Evolutionary conservation across 2,888 invertebrate species (phyloP).

Genomic region (Eupithecia insigniata): DNA sequence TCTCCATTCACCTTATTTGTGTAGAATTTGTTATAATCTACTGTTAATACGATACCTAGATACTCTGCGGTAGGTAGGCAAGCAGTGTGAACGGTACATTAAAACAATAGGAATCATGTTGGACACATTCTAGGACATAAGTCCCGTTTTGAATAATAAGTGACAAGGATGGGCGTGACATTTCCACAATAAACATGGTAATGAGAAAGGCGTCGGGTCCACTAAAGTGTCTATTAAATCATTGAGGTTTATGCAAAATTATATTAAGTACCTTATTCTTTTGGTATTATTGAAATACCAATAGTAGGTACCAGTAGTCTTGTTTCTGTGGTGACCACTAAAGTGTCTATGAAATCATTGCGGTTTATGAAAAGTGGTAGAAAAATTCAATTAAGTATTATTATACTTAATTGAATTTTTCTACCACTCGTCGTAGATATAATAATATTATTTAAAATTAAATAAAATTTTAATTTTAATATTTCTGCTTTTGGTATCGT

Average conservation of each 20-base stretch:
- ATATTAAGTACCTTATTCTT: not conserved
- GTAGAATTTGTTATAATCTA: not conserved
- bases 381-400: too few relatives aligned
- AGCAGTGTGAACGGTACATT: constrained; percentile 23
- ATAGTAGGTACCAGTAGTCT: too few relatives aligned
- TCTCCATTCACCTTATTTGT: not conserved
- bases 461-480: too few relatives aligned
- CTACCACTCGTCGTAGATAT: too few relatives aligned
- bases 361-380: too few relatives aligned
- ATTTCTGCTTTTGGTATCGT: too few relatives aligned
- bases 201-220: not conserved
- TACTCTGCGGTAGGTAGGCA: constrained; percentile 32
- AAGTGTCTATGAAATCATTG: too few relatives aligned
- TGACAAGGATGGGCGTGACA: constrained; percentile 39
- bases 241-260: not conserved
- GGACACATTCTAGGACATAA: constrained; percentile 50
- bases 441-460: too few relatives aligned
- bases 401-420: too few relatives aligned
- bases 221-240: not conserved
- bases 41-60: not conserved
- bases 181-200: constrained; percentile 17
- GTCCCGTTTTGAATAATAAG: constrained; percentile 49
- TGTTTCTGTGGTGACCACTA: too few relatives aligned
- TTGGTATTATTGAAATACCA: not conserved
- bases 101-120: constrained; percentile 36